Evolutionary conservation across 2,797 vertebrate genomes (phyloP).

Genomic region (Kryptolebias ocellatus): DNA sequence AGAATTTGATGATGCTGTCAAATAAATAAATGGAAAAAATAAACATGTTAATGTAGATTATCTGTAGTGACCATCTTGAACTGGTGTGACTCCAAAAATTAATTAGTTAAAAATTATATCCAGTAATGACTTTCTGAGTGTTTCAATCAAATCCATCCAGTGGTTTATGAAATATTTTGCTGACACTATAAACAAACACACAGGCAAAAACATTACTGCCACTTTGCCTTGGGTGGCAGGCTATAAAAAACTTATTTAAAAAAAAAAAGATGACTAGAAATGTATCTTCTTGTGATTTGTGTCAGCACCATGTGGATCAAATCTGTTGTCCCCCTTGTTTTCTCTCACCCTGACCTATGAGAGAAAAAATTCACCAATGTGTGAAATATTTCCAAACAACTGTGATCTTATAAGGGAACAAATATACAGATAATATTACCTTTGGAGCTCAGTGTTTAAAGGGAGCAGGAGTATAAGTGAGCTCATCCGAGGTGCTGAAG

Average conservation of each 20-base stretch:
- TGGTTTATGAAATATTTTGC: no score
- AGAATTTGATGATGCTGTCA: no score
- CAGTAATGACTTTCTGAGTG: background rate
- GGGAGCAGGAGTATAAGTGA: slow-evolving; percentile 69
- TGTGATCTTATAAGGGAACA: slow-evolving; percentile 81
- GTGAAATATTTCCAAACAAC: slow-evolving; percentile 76
- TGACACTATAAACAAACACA: no score
- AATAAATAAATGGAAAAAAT: no score
- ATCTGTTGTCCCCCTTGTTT: slow-evolving; percentile 67
- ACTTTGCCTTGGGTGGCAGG: no score
- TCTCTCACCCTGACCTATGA: slow-evolving; percentile 80
- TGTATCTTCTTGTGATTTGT: slow-evolving; percentile 28
- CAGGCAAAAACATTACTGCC: no score
- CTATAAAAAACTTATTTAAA: background rate
- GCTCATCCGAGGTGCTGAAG: slow-evolving; percentile 85
- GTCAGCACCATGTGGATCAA: slow-evolving; percentile 74
- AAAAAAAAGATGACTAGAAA: no score
- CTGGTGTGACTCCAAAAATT: background rate
- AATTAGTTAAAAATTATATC: background rate
- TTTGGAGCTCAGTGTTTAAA: slow-evolving; percentile 65
- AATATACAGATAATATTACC: slow-evolving; percentile 87
- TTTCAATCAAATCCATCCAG: no score
- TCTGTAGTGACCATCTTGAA: no score
- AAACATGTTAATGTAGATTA: no score
- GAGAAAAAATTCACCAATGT: slow-evolving; percentile 67